These are phyloP conservation scores for Orthosia cruda DNA, from an alignment of 2,888 invertebrate genomes.

Conservation along the genomic window DNA sequence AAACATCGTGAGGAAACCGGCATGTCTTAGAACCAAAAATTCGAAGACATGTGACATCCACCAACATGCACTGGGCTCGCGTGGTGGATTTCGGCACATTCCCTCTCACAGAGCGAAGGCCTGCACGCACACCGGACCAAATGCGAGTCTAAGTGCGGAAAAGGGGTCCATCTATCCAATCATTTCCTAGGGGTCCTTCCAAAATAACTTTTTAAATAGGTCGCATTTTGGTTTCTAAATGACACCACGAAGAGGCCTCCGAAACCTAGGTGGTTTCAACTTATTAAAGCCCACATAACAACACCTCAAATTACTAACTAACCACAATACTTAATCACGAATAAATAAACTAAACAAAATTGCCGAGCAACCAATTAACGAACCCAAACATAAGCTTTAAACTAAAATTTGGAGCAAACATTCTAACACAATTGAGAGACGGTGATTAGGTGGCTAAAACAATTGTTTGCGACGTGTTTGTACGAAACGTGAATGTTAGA, in stretches of 20 bases:
- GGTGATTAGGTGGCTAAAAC: conserved; percentile 49
- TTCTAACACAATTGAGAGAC: conserved; percentile 43
- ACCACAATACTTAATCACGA: conserved; percentile 38
- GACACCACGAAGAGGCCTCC: background rate
- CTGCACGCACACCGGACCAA: no score
- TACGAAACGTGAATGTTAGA: conserved; percentile 40
- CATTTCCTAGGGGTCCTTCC: no score
- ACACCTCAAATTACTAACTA: conserved; percentile 1
- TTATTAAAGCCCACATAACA: background rate
- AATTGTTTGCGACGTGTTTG: conserved; percentile 22
- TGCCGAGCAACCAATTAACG: conserved; percentile 46
- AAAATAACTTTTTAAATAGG: background rate
- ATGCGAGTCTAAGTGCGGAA: no score
- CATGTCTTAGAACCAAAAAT: no score
- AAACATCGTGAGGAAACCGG: no score
- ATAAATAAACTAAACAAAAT: conserved; percentile 54
- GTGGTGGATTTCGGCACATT: no score
- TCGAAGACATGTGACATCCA: no score
- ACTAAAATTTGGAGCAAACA: conserved; percentile 52
- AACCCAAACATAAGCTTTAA: conserved; percentile 46
- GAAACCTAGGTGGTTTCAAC: background rate
- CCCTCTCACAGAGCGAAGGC: no score
- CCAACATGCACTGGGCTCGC: no score
- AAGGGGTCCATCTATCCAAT: no score
- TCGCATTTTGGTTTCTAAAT: background rate